Evolutionary conservation across 1,140 invertebrate genomes (phyloP), one percentile per base, ranked within the genome.

Genomic region (Diploscapter pachys): DNA sequence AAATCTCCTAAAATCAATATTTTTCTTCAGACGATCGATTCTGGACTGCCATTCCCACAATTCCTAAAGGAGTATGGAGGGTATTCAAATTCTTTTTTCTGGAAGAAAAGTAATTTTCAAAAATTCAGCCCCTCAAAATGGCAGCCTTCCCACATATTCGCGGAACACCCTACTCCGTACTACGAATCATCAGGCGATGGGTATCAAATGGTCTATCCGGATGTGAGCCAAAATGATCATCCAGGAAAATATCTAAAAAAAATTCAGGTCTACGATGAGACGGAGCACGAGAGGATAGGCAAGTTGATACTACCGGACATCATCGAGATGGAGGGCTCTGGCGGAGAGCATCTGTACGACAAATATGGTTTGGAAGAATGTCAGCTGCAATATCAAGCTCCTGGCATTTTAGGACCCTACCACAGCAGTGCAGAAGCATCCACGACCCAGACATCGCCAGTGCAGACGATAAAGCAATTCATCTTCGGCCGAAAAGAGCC

Each of bases 101-200:
- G 31, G 31, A 31, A 31, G 31, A 61, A 53, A 62, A 73, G 49
- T 73, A 63, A 50, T 76, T 53, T 51, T 59, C 64, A 5, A 31
- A 31, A 31, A 31, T 31, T 31, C 31, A 31, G 31, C 31, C 31
- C 31, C 31, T 31, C 31, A 31, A 31, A 31, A 71, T 11, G 55
- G 63, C n/a, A 70, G 31, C 5, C 8, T 64, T 9, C 9, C 57
- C 70, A 62, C 51, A 11, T 6, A 6, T 59, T 70, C 31, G 31
- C 31, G 31, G 31, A 31, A 31, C 31, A 31, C 31, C 31, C 31
- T 31, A 31, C 31, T 31, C 73, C 73, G 2, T 67, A 74, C 53
- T 74, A 74, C 56, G 73, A 74, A 50, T 59, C 54, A 48, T 74
- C 73, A 53, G 73, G 73, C 48, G 73, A 74, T 56, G 73, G 66